A percentile compares a stretch with the other conserved stretches of the same genome.
Evolutionary conservation across 2,113 vertebrate genomes (phyloP).

Genomic region (Strix uralensis): DNA sequence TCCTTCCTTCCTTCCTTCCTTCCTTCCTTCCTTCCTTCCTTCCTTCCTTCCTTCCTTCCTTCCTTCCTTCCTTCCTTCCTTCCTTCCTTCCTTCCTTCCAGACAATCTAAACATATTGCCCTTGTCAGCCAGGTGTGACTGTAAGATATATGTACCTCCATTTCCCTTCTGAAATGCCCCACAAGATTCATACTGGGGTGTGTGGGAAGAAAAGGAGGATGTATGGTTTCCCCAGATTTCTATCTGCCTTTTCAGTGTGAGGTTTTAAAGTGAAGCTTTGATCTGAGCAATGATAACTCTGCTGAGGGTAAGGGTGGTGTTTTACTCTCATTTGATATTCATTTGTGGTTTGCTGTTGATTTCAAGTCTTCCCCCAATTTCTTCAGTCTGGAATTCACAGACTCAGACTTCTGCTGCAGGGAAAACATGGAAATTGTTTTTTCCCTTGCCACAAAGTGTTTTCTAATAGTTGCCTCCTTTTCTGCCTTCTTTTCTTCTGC

Average conservation of each 20-base stretch:
- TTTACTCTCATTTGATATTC: not conserved
- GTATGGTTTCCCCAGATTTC: not conserved
- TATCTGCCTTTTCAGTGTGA: not conserved
- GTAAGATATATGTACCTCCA: not conserved
- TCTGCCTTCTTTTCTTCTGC: not conserved
- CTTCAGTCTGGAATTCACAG: slow-evolving; percentile 13
- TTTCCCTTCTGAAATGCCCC: not conserved
- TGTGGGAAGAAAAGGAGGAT: not conserved
- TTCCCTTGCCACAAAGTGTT: not conserved
- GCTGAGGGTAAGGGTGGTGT: not conserved
- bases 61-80: no score
- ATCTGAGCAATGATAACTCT: not conserved
- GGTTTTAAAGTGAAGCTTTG: not conserved
- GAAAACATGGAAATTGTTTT: not conserved
- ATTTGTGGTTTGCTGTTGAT: not conserved
- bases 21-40: not conserved
- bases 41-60: no score
- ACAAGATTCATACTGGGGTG: not conserved
- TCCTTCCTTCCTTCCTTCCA: no score
- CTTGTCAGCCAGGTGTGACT: not conserved
- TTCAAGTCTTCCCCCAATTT: not conserved
- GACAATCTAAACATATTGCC: not conserved
- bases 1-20: no score
- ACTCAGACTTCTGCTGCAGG: slow-evolving; percentile 13
- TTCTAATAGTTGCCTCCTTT: slow-evolving; percentile 21